Percentiles rank a stretch among this genome's conserved stretches.
Conservation (phyloP, 2,797 vertebrate species). For the Sitta carolinensis region DNA sequence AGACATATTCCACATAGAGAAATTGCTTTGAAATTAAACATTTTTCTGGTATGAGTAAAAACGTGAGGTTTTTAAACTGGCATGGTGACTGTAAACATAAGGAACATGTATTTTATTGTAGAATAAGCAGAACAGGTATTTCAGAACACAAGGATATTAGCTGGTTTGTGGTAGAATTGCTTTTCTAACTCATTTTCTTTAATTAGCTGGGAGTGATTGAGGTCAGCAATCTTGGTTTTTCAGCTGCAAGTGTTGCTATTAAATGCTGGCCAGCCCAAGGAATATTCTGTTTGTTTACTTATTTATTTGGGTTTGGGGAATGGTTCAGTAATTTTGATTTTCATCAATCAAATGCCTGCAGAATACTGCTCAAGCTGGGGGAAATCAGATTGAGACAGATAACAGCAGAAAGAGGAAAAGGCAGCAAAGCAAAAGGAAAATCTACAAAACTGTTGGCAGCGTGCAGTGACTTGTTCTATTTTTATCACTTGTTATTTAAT, state of each 20-base stretch:
- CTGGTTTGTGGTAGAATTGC: not conserved
- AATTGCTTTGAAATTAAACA: conserved; percentile 21
- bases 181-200: conserved; percentile 9
- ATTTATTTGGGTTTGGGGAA: not conserved
- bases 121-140: not conserved
- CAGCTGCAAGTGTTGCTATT: not conserved
- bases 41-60: not conserved
- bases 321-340: not conserved
- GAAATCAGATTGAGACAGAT: not conserved
- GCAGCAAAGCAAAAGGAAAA: not conserved
- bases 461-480: not conserved
- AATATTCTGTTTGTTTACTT: conserved; percentile 29
- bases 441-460: not conserved
- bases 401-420: not conserved
- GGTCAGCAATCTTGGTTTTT: not conserved
- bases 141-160: not conserved
- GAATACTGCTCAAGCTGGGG: not conserved
- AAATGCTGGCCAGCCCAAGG: not conserved
- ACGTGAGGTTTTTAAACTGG: not conserved
- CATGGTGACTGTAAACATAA: not conserved
- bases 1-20: not conserved
- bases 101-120: not conserved
- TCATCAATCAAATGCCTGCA: not conserved
- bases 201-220: conserved; percentile 9
- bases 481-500: not conserved